Conservation (phyloP, 1,140 invertebrate genomes). For the Doryteuthis pealeii region DNA sequence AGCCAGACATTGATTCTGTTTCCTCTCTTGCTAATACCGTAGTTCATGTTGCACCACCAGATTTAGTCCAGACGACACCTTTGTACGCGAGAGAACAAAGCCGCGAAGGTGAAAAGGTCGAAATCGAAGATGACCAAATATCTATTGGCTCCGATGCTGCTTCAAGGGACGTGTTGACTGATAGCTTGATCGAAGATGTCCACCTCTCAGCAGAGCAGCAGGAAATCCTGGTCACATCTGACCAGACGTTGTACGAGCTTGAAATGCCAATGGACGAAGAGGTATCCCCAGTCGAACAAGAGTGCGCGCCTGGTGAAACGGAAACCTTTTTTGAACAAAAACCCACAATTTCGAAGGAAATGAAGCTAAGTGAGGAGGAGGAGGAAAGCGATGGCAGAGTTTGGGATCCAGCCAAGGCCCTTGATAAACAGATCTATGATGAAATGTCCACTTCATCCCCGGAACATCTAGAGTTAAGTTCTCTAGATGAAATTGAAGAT, state of each 20-base stretch:
- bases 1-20: conserved; percentile 60
- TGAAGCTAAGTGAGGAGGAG: neutral
- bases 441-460: conserved; percentile 15
- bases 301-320: neutral
- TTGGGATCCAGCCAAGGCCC: conserved; percentile 6
- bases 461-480: conserved; percentile 21
- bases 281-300: conserved; percentile 6
- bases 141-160: neutral
- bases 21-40: conserved; percentile 33
- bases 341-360: neutral
- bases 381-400: conserved; percentile 5
- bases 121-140: conserved; percentile 1
- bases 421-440: conserved; percentile 13
- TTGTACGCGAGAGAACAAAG: conserved; percentile 24
- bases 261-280: conserved; percentile 55
- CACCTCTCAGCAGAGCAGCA: conserved; percentile 27
- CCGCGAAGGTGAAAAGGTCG: neutral
- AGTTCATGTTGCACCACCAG: conserved; percentile 19
- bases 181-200: conserved; percentile 42
- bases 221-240: conserved; percentile 41
- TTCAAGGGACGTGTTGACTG: conserved; percentile 23
- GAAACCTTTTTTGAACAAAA: neutral
- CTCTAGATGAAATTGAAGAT: conserved; percentile 25
- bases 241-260: conserved; percentile 52
- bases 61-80: conserved; percentile 22